Evolutionary conservation across 2,797 vertebrate genomes (phyloP), one percentile per base, ranked within the genome.

Genomic region (Fratercula arctica): DNA sequence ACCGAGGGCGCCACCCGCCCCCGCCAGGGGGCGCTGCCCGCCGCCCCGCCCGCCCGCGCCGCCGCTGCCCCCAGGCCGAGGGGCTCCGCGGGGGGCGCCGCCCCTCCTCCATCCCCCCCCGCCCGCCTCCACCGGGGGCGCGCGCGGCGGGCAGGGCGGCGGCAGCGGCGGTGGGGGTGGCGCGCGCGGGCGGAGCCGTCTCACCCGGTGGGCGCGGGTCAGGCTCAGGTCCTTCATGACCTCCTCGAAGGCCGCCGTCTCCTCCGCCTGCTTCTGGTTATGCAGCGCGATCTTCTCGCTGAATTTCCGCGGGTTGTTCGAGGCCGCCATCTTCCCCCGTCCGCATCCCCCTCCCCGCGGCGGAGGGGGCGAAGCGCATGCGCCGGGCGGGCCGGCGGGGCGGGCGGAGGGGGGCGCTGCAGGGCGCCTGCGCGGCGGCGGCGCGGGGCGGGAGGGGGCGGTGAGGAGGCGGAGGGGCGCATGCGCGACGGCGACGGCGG

Each of bases 251-350:
- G 99, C 99, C 48, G 99, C 99, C 4, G 99, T 99, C 98, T 99
- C 99, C 98, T 99, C 99, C 79, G 99, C 99, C 98, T 99, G 99
- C 96, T 99, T 99, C 97, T 99, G 99, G 96, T 99, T 99, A 97
- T 99, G 99, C 98, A 99, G 97, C 90, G 99, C 99, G 97, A 99
- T 99, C 98, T 99, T 99, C 98, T 99, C 99, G 98, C 99, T 99
- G 98, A 99, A 99, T 99, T 99, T 99, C 98, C 99, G 99, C 97
- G 99, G 99, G 99, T 99, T 99, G 98, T 99, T 99, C 97, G 99
- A 99, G 98, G 99, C 99, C 99, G 99, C 99, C 99, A 99, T 99
- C 98, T 99, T 99, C 98, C 98, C 98, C 98, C 98, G 98, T 98
- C 98, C 99, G 98, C 98, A 98, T 98, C 98, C 97, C 97, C 97